Evolutionary conservation across 2,797 vertebrate genomes (phyloP).

Genomic region (Coluber constrictor): DNA sequence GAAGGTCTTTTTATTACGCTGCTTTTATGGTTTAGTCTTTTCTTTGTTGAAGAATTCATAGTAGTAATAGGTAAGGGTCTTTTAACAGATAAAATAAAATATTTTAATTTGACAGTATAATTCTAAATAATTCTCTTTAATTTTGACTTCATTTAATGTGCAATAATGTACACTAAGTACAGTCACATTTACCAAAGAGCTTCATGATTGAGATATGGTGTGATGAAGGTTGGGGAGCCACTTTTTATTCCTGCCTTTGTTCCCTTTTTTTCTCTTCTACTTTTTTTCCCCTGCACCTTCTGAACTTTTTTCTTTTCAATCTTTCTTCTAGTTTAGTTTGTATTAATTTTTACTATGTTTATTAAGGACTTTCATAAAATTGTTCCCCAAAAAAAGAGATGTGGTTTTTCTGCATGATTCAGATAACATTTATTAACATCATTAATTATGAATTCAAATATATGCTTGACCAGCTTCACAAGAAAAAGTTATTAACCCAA

Average conservation of each 20-base stretch:
- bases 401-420: neutral
- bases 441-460: neutral
- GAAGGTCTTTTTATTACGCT: neutral
- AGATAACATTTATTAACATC: slow-evolving; percentile 12
- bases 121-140: neutral
- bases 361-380: neutral
- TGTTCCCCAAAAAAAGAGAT: neutral
- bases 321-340: neutral
- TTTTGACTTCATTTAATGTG: slow-evolving; percentile 20
- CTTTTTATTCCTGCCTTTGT: neutral
- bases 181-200: neutral
- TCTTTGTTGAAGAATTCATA: neutral
- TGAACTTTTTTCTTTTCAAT: neutral
- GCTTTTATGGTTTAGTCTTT: neutral
- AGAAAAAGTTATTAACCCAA: slow-evolving; percentile 25
- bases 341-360: neutral
- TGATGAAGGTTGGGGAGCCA: neutral
- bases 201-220: neutral
- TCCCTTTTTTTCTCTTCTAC: neutral
- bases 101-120: neutral
- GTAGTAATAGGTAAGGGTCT: neutral
- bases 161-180: neutral
- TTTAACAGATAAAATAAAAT: neutral
- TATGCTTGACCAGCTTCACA: neutral
- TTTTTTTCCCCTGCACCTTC: neutral